Base-by-base conservation (phyloP, 2,797 vertebrate genomes). In the Serranus cabrilla region DNA sequence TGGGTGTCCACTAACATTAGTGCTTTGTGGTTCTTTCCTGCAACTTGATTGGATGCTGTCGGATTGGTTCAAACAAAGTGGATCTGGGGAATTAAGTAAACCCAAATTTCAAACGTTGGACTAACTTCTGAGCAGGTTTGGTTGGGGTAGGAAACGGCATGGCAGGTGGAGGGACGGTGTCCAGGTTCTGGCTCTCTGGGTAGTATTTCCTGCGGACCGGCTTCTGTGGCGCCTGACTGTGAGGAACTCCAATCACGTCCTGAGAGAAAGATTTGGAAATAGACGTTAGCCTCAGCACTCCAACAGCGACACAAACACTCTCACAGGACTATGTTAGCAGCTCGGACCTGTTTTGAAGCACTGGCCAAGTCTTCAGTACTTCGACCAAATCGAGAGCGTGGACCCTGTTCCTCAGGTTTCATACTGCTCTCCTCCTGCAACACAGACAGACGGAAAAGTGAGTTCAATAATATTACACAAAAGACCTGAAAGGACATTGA, bases 121-220 rank as follows among this genome's bases (percentile, higher is more conserved):
- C 90, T 95, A 90, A 99, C 98, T 96, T 99, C 83, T 97, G 97
- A 56, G 93, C 84, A 21, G 95, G 42, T 90, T 96, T 98, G 83
- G 91, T 80, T 56, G 80, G 77, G 37, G 66, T 91, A 80, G 87
- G 92, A 82, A 88, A 84, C 0, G 77, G 50, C 37, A 74, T 18
- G 25, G 70, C 45, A 14, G 84, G 55, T 51, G 94, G 90, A 23
- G 96, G 94, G 0, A 90, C 92, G 10, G 84, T 91, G 81, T 98
- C 97, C 58, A 71, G 76, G 83, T 81, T 91, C 66, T 86, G 96
- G 43, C 84, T 90, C 81, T 99, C 97, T 0, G 95, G 89, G 63
- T 95, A 96, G 82, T 96, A 95, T 91, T 98, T 99, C 90, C 96
- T 95, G 63, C 97, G 96, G 52, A 96, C 78, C 0, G 97, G 97